Percentiles rank a stretch among this genome's conserved stretches.
These are phyloP conservation scores for Tamias sibiricus DNA, from an alignment of 2,113 vertebrate genomes.

Conservation along the genomic window DNA sequence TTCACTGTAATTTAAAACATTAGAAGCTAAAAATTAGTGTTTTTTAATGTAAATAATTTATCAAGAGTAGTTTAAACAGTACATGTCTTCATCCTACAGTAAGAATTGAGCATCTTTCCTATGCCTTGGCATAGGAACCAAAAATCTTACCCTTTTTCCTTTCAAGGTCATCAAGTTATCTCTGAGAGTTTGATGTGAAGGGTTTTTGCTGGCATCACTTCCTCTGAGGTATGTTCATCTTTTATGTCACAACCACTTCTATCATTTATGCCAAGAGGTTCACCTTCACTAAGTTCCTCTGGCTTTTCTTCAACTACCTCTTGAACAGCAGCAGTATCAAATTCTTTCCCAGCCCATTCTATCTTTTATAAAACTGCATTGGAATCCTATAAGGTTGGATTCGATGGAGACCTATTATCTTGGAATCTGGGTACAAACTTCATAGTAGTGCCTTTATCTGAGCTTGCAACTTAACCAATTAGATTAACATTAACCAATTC, in stretches of 20 bases:
- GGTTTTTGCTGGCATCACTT: not conserved
- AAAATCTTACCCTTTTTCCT: not conserved
- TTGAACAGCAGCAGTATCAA: not conserved
- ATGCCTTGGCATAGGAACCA: not conserved
- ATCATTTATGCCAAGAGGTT: not conserved
- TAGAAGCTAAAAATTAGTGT: not conserved
- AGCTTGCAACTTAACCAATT: not conserved
- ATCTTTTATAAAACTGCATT: not conserved
- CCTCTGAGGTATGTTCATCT: not conserved
- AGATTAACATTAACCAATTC: not conserved
- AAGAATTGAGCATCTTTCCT: not conserved
- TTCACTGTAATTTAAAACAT: not conserved
- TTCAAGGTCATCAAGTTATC: not conserved
- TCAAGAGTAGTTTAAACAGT: not conserved
- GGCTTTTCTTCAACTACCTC: not conserved
- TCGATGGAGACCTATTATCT: not conserved
- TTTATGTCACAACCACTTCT: not conserved
- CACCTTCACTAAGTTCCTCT: not conserved
- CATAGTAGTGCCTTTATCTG: not conserved
- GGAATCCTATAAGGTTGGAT: not conserved
- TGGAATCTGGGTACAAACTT: not conserved
- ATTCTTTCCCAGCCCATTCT: not conserved
- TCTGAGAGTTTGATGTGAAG: not conserved
- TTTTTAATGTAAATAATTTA: not conserved
- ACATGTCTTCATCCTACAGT: not conserved